Evolutionary conservation across 2,113 vertebrate genomes (phyloP), one percentile per base, ranked within the genome.

Genomic region (Halcyon senegalensis): DNA sequence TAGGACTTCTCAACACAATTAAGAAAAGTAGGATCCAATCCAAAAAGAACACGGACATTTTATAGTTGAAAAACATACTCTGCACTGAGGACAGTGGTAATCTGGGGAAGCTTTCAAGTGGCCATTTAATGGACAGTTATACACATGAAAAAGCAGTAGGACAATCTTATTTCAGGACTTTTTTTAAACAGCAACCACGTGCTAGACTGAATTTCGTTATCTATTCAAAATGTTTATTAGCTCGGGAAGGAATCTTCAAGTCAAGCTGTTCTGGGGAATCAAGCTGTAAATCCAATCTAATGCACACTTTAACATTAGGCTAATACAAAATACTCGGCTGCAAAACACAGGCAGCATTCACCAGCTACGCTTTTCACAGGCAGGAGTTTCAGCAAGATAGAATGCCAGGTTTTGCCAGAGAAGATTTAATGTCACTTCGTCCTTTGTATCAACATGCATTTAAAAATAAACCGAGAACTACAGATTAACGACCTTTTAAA

Each of bases 1-100:
- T 93, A 77, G 86, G 48, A 58, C 86, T 92, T 64, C 73, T 92
- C 80, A 86, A 66, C 48, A 56, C 60, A 89, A 95, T 96, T 95
- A 93, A 87, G 64, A 69, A 64, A 68, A 95, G 53, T 0, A 92
- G 66, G 69, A 92, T 69, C 51, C 51, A 81, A 44, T 76, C 86
- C 94, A 96, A 76, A 67, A 89, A 82, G 94, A 89, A 82, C 16
- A 87, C 15, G 77, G 66, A 68, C 27, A 30, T 41, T 91, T 82
- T 35, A 35, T 3, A 79, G 69, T 1, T 62, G 73, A 84, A 89
- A 92, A 89, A 66, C 60, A 78, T 14, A 82, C 55, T 83, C 80
- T 80, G 51, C 25, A 41, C 31, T 1, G 27, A 89, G 62, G 30
- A 64, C 60, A 68, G 39, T 28, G 62, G 66, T 44, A 62, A 83